Conservation (phyloP, 2,113 vertebrate species). For the Engystomops pustulosus region DNA sequence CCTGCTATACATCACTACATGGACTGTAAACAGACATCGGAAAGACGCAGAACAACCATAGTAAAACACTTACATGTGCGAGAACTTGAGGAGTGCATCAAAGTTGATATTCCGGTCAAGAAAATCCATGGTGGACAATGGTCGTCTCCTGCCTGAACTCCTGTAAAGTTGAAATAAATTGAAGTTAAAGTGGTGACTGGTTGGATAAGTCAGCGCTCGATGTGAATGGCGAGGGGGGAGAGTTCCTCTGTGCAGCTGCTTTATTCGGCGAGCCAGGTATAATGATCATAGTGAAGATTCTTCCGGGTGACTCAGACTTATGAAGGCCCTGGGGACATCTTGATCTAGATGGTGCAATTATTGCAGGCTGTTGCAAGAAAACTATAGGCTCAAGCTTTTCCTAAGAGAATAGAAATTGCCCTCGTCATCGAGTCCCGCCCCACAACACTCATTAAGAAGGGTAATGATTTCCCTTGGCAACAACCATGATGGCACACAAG, state of each 20-base stretch:
- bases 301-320: neutral
- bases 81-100: constrained; percentile 90
- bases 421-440: constrained; percentile 21
- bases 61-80: constrained; percentile 86
- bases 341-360: constrained; percentile 72
- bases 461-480: constrained; percentile 57
- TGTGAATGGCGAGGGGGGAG: neutral
- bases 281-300: neutral
- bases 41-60: neutral
- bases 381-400: neutral
- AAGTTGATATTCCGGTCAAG: constrained; percentile 93
- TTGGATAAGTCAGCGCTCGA: neutral
- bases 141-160: constrained; percentile 25
- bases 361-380: constrained; percentile 68
- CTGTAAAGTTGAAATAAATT: constrained; percentile 11
- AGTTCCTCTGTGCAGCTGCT: neutral
- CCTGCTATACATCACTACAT: no score
- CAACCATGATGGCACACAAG: neutral
- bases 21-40: no score
- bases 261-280: neutral
- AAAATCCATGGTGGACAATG: constrained; percentile 81
- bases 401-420: constrained; percentile 12
- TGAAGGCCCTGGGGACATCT: constrained; percentile 22
- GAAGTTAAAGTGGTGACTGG: constrained; percentile 5
- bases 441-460: constrained; percentile 60